phyloP scores from a whole-genome alignment of 2,113 vertebrate genomes.

The Lates calcarifer region DNA sequence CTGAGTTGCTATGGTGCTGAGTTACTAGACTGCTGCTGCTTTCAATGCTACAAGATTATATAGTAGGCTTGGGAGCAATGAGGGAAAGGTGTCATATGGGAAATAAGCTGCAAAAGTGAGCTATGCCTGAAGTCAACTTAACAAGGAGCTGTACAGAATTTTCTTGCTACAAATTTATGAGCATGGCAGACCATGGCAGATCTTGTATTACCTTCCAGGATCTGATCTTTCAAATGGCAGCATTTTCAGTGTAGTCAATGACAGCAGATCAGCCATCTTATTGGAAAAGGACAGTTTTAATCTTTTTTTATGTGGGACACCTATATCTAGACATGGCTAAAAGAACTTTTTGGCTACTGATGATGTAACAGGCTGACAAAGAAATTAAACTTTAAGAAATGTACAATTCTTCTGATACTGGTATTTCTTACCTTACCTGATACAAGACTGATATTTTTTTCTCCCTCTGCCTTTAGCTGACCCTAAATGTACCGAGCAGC shows the following conservation, averaged over 20 bases:
- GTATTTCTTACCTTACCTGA: background rate
- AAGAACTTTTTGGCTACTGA: background rate
- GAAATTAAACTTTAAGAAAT: background rate
- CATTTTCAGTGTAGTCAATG: background rate
- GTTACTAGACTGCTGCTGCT: conserved; percentile 34
- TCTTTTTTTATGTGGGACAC: background rate
- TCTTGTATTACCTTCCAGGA: conserved; percentile 13
- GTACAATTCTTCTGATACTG: background rate
- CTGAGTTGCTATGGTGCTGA: conserved; percentile 31
- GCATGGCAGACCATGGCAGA: conserved; percentile 23
- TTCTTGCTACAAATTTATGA: conserved; percentile 28
- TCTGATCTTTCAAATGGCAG: conserved; percentile 24
- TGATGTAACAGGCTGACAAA: background rate
- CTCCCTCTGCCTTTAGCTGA: background rate
- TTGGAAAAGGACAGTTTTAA: background rate
- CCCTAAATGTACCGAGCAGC: background rate
- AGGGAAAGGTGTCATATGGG: conserved; percentile 49
- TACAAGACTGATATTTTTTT: background rate
- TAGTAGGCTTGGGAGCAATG: conserved; percentile 53
- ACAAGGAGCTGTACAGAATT: conserved; percentile 36
- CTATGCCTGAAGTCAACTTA: conserved; percentile 45
- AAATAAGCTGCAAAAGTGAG: conserved; percentile 65
- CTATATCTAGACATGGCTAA: background rate
- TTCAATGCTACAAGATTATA: conserved; percentile 49
- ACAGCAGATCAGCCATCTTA: background rate